These are phyloP conservation scores for Syngnathus typhle DNA, from an alignment of 2,113 vertebrate genomes.

Conservation along the genomic window DNA sequence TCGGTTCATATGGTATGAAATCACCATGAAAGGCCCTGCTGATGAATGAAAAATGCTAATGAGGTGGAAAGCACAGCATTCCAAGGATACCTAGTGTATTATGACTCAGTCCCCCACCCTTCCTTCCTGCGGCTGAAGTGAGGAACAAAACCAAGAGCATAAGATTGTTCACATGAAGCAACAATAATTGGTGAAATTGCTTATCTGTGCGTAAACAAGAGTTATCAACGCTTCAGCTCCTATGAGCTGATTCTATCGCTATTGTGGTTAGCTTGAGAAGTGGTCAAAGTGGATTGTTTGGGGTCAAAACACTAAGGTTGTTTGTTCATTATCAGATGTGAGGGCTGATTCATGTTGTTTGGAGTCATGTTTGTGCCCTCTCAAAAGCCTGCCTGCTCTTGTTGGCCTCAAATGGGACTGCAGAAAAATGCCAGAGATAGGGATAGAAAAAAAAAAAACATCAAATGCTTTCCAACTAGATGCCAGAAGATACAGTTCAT, in stretches of 20 bases:
- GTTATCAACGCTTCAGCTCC: neutral
- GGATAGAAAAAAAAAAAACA: neutral
- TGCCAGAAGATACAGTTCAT: neutral
- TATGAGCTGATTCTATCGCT: neutral
- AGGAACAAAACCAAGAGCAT: neutral
- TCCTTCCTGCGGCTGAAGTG: neutral
- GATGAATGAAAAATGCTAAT: neutral
- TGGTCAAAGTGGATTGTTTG: constrained; percentile 4
- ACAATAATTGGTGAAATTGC: neutral
- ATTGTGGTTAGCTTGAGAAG: neutral
- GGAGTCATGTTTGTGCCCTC: neutral
- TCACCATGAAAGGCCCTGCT: neutral
- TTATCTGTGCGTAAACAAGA: neutral
- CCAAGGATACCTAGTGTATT: neutral
- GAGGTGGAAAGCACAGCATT: neutral
- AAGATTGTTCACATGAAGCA: neutral
- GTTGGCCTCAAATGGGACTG: neutral
- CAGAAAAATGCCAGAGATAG: neutral
- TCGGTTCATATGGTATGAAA: too few relatives aligned
- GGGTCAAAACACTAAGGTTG: neutral
- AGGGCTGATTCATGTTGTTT: neutral
- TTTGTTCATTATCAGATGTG: constrained; percentile 1
- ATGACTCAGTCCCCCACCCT: neutral
- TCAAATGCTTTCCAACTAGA: neutral
- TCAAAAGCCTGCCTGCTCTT: neutral